Conservation (phyloP, 2,888 invertebrate species). For the Globia sparganii region DNA sequence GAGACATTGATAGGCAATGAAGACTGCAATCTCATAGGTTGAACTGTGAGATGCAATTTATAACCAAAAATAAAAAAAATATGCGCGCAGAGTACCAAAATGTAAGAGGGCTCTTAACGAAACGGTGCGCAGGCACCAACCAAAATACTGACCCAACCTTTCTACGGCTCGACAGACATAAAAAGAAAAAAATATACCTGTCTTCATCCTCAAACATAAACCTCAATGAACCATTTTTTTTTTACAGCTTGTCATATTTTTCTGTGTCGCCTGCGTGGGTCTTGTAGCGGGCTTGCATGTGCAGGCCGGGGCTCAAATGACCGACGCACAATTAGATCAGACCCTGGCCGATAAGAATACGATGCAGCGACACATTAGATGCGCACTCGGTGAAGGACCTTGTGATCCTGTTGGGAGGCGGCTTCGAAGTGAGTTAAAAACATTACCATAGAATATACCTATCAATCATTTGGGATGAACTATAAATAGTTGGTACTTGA, state of each 20-base stretch:
- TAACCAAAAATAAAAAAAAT: no score
- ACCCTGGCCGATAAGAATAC: slow-evolving; percentile 92
- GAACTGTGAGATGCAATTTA: no score
- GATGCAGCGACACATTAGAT: slow-evolving; percentile 92
- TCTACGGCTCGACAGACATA: slow-evolving; percentile 3
- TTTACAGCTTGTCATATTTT: slow-evolving; percentile 66
- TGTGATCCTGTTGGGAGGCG: slow-evolving; percentile 93
- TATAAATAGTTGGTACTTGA: no score
- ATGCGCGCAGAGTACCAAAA: no score
- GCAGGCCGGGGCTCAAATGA: slow-evolving; percentile 85
- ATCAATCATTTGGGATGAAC: neutral
- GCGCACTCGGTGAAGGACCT: slow-evolving; percentile 93
- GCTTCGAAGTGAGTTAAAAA: slow-evolving; percentile 91
- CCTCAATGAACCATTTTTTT: slow-evolving; percentile 16
- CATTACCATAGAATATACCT: neutral
- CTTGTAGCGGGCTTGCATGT: slow-evolving; percentile 52
- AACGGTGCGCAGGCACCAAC: neutral
- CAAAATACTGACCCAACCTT: slow-evolving; percentile 21
- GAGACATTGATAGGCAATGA: no score
- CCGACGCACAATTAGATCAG: slow-evolving; percentile 92
- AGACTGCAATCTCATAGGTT: no score
- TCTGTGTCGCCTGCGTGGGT: slow-evolving; percentile 54
- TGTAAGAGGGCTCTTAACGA: no score
- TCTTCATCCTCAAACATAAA: neutral
- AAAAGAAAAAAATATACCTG: slow-evolving; percentile 10